Percentiles rank a stretch among this genome's conserved stretches.
phyloP scores from a whole-genome alignment of 1,140 invertebrate species.

The Ladona fulva region DNA sequence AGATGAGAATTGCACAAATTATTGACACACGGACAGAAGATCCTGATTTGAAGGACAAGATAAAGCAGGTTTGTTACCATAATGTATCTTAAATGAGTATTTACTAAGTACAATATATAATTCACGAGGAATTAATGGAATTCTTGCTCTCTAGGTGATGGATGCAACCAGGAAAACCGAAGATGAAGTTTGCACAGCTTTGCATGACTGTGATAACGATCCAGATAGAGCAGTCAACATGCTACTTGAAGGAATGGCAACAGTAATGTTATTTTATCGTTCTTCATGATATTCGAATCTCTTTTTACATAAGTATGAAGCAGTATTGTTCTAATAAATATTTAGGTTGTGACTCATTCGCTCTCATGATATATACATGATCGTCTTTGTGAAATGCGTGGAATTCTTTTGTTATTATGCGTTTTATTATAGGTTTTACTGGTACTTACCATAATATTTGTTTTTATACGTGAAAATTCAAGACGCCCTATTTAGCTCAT shows the following conservation, averaged over 20 bases:
- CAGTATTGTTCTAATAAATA: too few species aligned
- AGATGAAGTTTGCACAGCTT: conserved; percentile 70
- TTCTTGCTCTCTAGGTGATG: conserved; percentile 45
- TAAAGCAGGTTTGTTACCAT: conserved; percentile 42
- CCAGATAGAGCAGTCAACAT: conserved; percentile 62
- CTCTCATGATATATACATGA: too few species aligned
- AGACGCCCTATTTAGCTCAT: too few species aligned
- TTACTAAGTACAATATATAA: not conserved
- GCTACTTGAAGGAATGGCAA: conserved; percentile 57
- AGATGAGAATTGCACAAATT: conserved; percentile 58
- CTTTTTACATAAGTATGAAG: too few species aligned
- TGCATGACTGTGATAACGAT: conserved; percentile 74
- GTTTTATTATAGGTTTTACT: too few species aligned
- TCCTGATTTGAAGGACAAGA: conserved; percentile 56
- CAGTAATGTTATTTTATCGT: conserved; percentile 33
- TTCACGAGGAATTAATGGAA: not conserved
- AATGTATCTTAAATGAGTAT: not conserved
- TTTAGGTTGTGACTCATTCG: too few species aligned
- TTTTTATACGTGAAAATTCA: too few species aligned
- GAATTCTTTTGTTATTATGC: too few species aligned
- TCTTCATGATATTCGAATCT: too few species aligned
- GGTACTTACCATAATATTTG: too few species aligned
- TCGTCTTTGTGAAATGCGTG: too few species aligned
- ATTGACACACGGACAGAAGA: conserved; percentile 57
- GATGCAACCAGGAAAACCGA: conserved; percentile 70